These are phyloP conservation scores for Drosophila saltans DNA, from an alignment of 1,140 invertebrate genomes.

Conservation along the genomic window DNA sequence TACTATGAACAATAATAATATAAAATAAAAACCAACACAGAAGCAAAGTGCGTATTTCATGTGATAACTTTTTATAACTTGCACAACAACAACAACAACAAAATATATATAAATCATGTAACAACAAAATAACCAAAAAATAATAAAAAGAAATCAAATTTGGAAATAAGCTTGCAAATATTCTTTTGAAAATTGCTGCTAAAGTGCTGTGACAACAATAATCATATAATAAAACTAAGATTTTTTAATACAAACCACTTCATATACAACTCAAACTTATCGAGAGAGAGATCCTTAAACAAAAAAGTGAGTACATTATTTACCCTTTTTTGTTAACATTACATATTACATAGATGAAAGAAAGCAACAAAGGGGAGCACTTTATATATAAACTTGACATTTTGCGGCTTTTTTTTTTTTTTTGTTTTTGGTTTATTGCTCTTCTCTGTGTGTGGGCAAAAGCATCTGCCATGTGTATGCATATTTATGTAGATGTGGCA, in stretches of 20 bases:
- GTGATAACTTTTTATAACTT: constrained; percentile 54
- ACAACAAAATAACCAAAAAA: constrained; percentile 7
- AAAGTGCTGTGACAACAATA: constrained; percentile 60
- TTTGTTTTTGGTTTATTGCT: background rate
- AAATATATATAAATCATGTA: constrained; percentile 19
- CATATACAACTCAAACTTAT: background rate
- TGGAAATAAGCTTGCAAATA: constrained; percentile 42
- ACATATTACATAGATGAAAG: background rate
- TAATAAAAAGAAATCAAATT: background rate
- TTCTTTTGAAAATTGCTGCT: constrained; percentile 7
- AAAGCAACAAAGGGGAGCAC: too few relatives aligned
- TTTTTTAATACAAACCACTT: background rate
- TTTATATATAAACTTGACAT: background rate
- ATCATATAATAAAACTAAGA: constrained; percentile 21
- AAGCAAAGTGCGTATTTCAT: constrained; percentile 64
- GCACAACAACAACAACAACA: constrained; percentile 26
- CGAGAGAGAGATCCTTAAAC: background rate
- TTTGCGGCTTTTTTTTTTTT: background rate
- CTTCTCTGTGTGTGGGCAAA: constrained; percentile 1
- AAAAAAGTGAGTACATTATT: background rate
- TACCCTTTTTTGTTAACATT: too few relatives aligned
- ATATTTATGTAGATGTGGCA: constrained; percentile 1
- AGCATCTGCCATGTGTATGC: background rate
- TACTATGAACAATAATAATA: constrained; percentile 16
- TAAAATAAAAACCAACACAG: constrained; percentile 31